Evolutionary conservation across 1,140 invertebrate genomes (phyloP).

Genomic region (Brachystomella parvula): DNA sequence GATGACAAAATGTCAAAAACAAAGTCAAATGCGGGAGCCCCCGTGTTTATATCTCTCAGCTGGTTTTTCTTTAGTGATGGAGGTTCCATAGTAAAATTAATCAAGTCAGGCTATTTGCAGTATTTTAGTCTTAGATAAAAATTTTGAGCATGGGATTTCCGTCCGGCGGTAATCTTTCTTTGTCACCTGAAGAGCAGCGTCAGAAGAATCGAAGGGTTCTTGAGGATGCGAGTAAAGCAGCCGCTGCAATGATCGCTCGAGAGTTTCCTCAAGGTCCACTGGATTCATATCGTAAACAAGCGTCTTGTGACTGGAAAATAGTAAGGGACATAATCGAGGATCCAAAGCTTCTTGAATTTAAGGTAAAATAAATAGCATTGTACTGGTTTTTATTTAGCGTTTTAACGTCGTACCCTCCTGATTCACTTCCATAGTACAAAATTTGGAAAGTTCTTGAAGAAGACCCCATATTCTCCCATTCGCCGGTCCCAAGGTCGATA

Average conservation of each 20-base stretch:
- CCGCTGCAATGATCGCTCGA: background rate
- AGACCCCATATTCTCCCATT: constrained; percentile 49
- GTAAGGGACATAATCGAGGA: constrained; percentile 65
- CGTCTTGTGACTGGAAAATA: constrained; percentile 70
- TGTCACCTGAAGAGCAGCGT: no score
- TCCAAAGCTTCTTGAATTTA: constrained; percentile 59
- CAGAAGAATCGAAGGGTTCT: no score
- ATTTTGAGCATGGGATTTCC: no score
- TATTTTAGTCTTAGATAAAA: no score
- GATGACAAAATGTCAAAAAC: no score
- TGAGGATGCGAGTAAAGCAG: no score
- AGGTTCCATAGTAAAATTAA: no score
- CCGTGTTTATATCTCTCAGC: no score
- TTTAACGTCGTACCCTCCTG: background rate
- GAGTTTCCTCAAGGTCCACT: constrained; percentile 62
- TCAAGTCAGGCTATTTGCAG: no score
- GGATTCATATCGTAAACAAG: constrained; percentile 59
- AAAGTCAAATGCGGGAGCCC: no score
- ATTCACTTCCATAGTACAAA: constrained; percentile 43
- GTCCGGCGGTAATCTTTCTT: no score
- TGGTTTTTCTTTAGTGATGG: no score
- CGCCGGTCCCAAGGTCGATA: constrained; percentile 49
- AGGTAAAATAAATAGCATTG: constrained; percentile 41
- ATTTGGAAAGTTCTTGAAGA: constrained; percentile 49
- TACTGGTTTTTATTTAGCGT: background rate